Percentiles rank a stretch among this genome's conserved stretches.
Conservation (phyloP, 2,113 vertebrate genomes). For the Origma solitaria region DNA sequence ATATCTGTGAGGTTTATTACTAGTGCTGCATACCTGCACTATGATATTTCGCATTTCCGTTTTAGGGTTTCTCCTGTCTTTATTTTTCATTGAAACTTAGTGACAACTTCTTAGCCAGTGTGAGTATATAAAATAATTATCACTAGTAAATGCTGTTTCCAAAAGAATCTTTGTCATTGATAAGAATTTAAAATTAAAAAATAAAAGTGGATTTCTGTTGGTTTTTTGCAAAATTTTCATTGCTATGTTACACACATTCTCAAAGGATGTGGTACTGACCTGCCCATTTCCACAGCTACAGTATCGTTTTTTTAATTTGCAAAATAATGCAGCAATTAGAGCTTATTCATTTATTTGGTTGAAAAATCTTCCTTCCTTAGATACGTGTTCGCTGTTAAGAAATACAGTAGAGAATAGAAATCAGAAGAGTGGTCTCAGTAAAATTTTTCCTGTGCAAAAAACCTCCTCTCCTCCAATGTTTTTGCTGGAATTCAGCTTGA, state of each 20-base stretch:
- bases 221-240: not conserved
- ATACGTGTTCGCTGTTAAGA: not conserved
- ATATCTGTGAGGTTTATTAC: not conserved
- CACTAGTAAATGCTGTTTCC: not conserved
- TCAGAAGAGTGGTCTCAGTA: not conserved
- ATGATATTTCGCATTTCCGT: not conserved
- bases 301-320: not conserved
- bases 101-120: not conserved
- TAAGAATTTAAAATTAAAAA: not conserved
- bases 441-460: not conserved
- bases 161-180: not conserved
- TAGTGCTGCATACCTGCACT: too few relatives aligned
- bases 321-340: not conserved
- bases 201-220: not conserved
- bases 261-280: not conserved
- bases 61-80: not conserved
- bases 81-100: not conserved
- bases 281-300: not conserved
- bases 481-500: not conserved
- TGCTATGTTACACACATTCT: not conserved
- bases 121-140: not conserved
- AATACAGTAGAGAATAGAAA: not conserved
- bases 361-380: not conserved
- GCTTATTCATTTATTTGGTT: not conserved
- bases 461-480: fast-evolving